These are phyloP conservation scores for Rotaria magnacalcarata DNA, from an alignment of 2,888 invertebrate genomes.

Conservation along the genomic window DNA sequence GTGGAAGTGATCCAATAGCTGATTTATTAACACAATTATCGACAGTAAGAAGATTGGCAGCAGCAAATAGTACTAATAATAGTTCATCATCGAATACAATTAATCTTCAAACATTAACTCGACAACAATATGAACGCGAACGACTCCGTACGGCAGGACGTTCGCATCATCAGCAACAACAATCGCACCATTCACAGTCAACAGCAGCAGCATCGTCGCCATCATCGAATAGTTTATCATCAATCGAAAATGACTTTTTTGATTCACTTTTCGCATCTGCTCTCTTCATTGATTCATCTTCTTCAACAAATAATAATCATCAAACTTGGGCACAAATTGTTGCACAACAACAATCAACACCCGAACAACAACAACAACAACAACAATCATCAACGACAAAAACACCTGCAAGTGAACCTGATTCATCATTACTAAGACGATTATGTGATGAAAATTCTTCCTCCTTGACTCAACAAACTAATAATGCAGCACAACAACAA, in stretches of 20 bases:
- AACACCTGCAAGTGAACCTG: not conserved
- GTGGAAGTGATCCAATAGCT: conserved; percentile 47
- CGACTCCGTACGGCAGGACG: not conserved
- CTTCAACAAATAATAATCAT: not conserved
- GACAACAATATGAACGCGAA: conserved; percentile 36
- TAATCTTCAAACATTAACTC: not conserved
- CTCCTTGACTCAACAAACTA: not conserved
- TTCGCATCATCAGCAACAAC: conserved; percentile 3
- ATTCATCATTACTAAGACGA: conserved; percentile 14
- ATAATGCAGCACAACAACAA: not conserved
- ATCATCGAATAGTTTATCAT: not conserved
- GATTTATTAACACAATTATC: conserved; percentile 90
- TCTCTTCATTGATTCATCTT: not conserved
- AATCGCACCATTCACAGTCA: not conserved
- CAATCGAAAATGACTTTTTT: not conserved
- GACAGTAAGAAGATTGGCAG: conserved; percentile 72
- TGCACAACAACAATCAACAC: not conserved
- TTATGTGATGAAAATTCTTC: not conserved
- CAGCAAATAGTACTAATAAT: conserved; percentile 45
- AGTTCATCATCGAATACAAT: not conserved
- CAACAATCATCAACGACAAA: not conserved
- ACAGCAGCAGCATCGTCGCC: not conserved
- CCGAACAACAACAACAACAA: not conserved
- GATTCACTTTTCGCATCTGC: not conserved
- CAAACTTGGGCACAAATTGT: conserved; percentile 26